Evolutionary conservation across 2,888 invertebrate genomes (phyloP), one percentile per base, ranked within the genome.

Genomic region (Temnothorax rugatulus): DNA sequence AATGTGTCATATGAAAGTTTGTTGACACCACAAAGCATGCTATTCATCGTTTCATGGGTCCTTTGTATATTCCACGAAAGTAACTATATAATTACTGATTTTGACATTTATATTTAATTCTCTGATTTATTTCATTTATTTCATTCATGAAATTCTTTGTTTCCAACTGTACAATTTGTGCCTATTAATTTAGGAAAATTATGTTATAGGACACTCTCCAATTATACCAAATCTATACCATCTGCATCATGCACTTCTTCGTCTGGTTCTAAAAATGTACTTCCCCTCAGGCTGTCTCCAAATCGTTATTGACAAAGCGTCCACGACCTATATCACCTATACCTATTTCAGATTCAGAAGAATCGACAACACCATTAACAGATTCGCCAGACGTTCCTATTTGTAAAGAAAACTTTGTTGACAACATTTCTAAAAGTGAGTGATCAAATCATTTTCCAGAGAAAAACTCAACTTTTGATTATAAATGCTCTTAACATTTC

Each of bases 21-120:
- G 2, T 68, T 68, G 47, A 18, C 68, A 68, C 29, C 47, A 4
- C 68, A 68, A 47, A 68, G 47, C 18, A 47, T 11, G 29, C 68
- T 68, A 68, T 68, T 29, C 68, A 47, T 68, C 47, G 47, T 47
- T 68, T 68, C 3, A 68, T 68, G 66, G 3, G 4, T 68, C 44
- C 9, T 47, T 47, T 68, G 0, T 68, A 66, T 47, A 11, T 25
- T 29, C 25, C 66, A 68, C 66, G 18, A 18, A 68, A 47, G 66
- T 47, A 29, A 68, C 8, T 29, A n/a, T n/a, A n/a, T n/a, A 29
- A 29, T 3, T 66, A 47, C 29, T 44, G 38, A 41, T 64, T 18
- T 64, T 64, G 18, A 50, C 13, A 47, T 63, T 29, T 29, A n/a
- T n/a, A 29, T 29, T 29, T 29, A 0, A 29, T 29, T 29, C 29